Base-by-base conservation (phyloP, 2,113 vertebrate species). In the Oceanodroma tethys region DNA sequence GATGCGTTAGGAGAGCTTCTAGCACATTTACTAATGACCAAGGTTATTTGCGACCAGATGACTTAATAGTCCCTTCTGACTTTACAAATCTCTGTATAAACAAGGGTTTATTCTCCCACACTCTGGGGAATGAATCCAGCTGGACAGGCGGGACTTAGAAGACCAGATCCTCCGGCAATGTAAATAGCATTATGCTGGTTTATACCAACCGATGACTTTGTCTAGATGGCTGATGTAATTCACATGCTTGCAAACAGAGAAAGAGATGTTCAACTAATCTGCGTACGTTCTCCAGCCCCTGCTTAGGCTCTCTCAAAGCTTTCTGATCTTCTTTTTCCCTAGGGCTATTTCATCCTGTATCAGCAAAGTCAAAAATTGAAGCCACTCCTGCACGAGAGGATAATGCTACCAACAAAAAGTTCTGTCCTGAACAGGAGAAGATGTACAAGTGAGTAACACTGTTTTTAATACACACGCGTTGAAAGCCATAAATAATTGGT, bases 61-160 rank as follows among this genome's bases (percentile, higher is more conserved):
- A 97, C 83, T 85, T 91, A 81, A 93, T 63, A 81, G 89, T 83
- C 71, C 93, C 86, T 82, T 76, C 87, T 90, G 93, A 93, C 91
- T 86, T 93, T 85, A 73, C 38, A 94, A 55, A 88, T 85, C 73
- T 94, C 78, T 81, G 59, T 91, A 83, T 71, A 95, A 96, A 95
- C 93, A 91, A 82, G 66, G 70, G 38, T 62, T 95, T 96, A 73
- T 79, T 91, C 89, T 95, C 73, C 63, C 71, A 76, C 70, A 76
- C 88, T 87, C 91, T 60, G 38, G 93, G 78, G 91, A 94, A 73
- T 32, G 22, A 76, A 76, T 80, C 91, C 94, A 96, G 94, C 89
- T 93, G 86, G 81, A 62, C 34, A 89, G 84, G 68, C 74, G 1
- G 45, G 73, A 87, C 58, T 73, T 8, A 6, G 68, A 30, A 95